A percentile compares a stretch with the other conserved stretches of the same genome.
Evolutionary conservation across 2,888 invertebrate species (phyloP).

Genomic region (Caenorhabditis panamensis): DNA sequence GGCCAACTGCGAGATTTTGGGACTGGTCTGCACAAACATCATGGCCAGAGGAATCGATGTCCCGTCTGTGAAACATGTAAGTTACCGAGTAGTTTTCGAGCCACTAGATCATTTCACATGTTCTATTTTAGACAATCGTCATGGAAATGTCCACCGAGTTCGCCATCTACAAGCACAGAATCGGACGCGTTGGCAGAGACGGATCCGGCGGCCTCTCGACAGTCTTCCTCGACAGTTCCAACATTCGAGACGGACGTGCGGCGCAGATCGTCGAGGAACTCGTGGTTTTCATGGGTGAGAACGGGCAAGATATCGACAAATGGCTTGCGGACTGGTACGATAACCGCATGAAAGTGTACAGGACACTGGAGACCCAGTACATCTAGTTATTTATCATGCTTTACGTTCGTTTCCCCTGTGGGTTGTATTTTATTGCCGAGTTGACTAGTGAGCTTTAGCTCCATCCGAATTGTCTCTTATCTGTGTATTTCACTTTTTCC

Average conservation of each 20-base stretch:
- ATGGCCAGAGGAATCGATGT: constrained; percentile 60
- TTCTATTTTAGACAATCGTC: constrained; percentile 50
- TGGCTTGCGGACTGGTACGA: constrained; percentile 28
- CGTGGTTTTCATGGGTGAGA: constrained; percentile 16
- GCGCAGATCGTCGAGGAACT: constrained; percentile 14
- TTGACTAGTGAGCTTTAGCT: too few relatives aligned
- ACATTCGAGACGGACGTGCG: background rate
- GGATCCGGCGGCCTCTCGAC: constrained; percentile 51
- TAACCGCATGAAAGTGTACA: background rate
- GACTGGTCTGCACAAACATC: constrained; percentile 57
- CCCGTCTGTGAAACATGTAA: constrained; percentile 47
- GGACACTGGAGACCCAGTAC: background rate
- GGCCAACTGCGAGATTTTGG: constrained; percentile 36
- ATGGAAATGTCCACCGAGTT: constrained; percentile 55
- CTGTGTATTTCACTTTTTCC: too few relatives aligned
- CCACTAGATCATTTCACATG: too few relatives aligned
- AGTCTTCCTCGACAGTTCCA: constrained; percentile 20
- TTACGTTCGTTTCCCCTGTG: background rate
- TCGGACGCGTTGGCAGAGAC: constrained; percentile 56
- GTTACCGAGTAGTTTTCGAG: constrained; percentile 2
- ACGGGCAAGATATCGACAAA: constrained; percentile 11
- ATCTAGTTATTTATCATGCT: constrained; percentile 1
- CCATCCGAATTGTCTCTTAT: too few relatives aligned
- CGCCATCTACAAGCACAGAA: constrained; percentile 47
- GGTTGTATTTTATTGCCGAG: background rate